These are phyloP conservation scores for Auanema sp. DNA, from an alignment of 2,888 invertebrate species.

Conservation along the genomic window DNA sequence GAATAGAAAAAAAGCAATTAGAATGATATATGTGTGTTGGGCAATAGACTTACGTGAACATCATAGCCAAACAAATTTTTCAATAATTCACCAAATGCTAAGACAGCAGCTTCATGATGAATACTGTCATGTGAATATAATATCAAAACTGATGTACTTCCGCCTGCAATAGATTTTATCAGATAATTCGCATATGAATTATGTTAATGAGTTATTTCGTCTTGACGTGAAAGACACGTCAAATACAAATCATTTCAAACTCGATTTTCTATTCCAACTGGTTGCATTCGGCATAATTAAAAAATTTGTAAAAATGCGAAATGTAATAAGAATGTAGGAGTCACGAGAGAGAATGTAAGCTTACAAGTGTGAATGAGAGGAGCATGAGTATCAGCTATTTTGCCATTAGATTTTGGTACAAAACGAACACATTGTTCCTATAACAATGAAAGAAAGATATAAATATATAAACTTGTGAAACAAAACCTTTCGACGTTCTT, in stretches of 20 bases:
- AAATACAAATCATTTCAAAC: neutral
- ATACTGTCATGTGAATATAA: conserved; percentile 60
- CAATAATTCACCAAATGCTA: conserved; percentile 57
- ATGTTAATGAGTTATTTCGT: conserved; percentile 17
- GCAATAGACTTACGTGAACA: conserved; percentile 39
- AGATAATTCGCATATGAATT: conserved; percentile 7
- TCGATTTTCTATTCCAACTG: conserved; percentile 1
- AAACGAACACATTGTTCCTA: conserved; percentile 2
- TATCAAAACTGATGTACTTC: conserved; percentile 47
- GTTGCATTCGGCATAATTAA: neutral
- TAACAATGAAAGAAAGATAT: conserved; percentile 1
- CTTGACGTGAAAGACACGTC: neutral
- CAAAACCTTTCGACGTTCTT: conserved; percentile 15
- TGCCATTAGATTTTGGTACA: neutral
- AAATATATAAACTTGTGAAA: neutral
- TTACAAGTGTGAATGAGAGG: conserved; percentile 13
- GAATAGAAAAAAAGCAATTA: conserved; percentile 22
- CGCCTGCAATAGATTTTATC: neutral
- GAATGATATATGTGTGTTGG: neutral
- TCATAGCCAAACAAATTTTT: conserved; percentile 52
- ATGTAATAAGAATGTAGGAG: neutral
- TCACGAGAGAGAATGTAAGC: neutral
- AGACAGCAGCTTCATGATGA: conserved; percentile 57
- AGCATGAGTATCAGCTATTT: neutral
- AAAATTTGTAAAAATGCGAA: neutral